Conservation (phyloP, 2,113 vertebrate species). For the Takifugu bimaculatus region DNA sequence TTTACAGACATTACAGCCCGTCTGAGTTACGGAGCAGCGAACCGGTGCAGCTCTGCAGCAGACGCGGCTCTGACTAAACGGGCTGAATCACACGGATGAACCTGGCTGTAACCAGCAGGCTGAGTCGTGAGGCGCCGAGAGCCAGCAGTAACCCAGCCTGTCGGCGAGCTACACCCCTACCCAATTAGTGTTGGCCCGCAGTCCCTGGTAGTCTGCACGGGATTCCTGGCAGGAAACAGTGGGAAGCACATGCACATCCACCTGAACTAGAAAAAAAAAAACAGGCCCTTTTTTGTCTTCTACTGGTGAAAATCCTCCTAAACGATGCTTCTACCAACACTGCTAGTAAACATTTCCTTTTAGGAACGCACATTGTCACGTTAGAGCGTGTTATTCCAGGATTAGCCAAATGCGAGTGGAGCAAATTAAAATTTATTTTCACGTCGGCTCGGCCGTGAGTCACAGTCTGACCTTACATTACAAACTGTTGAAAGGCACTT, state of each 20-base stretch:
- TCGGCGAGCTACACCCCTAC: conserved; percentile 20
- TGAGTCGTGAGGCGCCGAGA: conserved; percentile 22
- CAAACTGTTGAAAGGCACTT: conserved; percentile 34
- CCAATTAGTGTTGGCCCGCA: conserved; percentile 38
- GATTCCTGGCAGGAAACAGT: conserved; percentile 35
- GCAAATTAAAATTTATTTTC: conserved; percentile 16
- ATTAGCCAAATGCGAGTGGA: neutral
- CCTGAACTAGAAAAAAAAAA: conserved; percentile 34
- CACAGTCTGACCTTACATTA: conserved; percentile 14
- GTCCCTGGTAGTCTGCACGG: conserved; percentile 1
- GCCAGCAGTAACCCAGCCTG: conserved; percentile 20
- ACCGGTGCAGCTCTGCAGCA: conserved; percentile 2
- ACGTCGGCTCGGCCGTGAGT: conserved; percentile 20
- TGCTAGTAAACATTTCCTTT: neutral
- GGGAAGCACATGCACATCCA: conserved; percentile 26
- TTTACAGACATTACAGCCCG: neutral
- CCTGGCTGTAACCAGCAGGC: conserved; percentile 5
- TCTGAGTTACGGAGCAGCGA: neutral
- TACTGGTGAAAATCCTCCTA: conserved; percentile 19
- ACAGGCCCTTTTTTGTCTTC: conserved; percentile 1
- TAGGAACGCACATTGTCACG: too few species aligned
- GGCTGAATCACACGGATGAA: conserved; percentile 6
- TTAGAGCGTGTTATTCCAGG: neutral
- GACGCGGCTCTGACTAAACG: too few species aligned
- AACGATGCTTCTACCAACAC: conserved; percentile 1